phyloP scores from a whole-genome alignment of 1,140 invertebrate species.

The Temnothorax nylanderi region DNA sequence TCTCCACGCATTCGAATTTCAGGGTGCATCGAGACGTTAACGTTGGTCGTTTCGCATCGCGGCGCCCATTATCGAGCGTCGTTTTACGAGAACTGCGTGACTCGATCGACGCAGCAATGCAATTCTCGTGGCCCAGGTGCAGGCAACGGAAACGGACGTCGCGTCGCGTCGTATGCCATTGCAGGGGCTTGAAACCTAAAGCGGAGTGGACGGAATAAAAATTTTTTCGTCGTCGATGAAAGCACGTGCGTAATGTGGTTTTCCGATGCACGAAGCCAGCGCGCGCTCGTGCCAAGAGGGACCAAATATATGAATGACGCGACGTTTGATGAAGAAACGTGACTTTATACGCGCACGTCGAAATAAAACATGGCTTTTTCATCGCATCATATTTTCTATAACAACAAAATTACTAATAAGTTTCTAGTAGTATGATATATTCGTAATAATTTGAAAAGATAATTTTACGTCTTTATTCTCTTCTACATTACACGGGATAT shows the following conservation, averaged over 20 bases:
- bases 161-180: not conserved
- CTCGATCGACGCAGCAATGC: not conserved
- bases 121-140: conserved; percentile 6
- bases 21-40: conserved; percentile 22
- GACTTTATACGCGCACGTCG: too few relatives aligned
- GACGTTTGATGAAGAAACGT: not conserved
- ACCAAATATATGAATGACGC: not conserved
- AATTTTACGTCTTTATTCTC: not conserved
- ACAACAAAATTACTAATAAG: not conserved
- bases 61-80: not conserved
- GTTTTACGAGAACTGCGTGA: not conserved
- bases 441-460: not conserved
- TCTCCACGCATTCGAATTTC: conserved; percentile 33
- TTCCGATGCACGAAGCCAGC: not conserved
- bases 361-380: not conserved
- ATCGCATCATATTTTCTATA: not conserved
- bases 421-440: not conserved
- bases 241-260: not conserved
- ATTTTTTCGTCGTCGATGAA: conserved; percentile 13
- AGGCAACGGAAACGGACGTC: not conserved
- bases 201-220: conserved; percentile 9
- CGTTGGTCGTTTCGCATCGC: conserved; percentile 5
- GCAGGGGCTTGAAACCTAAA: conserved; percentile 11
- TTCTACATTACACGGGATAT: not conserved
- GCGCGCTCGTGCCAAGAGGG: not conserved